Percentiles rank a stretch among this genome's conserved stretches.
Conservation (phyloP, 2,113 vertebrate species). For the Cyprinodon brontotheroides region DNA sequence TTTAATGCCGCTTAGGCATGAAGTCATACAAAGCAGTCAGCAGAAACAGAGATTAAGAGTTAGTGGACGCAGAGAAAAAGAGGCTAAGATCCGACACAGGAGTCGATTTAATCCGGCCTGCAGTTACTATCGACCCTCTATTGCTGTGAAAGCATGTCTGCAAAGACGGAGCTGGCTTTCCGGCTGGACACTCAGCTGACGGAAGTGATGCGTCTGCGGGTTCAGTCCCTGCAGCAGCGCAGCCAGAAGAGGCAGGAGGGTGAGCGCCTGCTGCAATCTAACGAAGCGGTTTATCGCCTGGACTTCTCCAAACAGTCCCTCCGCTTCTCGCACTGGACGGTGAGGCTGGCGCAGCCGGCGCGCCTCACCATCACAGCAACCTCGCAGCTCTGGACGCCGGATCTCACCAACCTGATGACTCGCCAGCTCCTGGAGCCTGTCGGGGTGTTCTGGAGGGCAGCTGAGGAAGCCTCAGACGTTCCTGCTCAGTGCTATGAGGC, state of each 20-base stretch:
- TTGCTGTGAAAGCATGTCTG: conserved; percentile 43
- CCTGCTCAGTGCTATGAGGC: conserved; percentile 84
- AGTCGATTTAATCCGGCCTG: conserved; percentile 14
- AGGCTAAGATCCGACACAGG: conserved; percentile 10
- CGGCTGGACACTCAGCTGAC: conserved; percentile 82
- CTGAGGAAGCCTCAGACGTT: neutral
- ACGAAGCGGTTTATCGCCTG: conserved; percentile 86
- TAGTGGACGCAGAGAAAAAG: neutral
- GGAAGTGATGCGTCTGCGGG: conserved; percentile 85
- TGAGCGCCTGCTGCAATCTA: conserved; percentile 83
- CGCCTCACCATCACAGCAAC: conserved; percentile 86
- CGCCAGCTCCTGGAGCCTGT: conserved; percentile 90
- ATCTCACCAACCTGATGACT: conserved; percentile 93
- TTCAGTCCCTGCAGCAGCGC: conserved; percentile 87
- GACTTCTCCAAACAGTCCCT: conserved; percentile 86
- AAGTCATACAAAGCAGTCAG: conserved; percentile 5
- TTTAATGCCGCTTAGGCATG: neutral
- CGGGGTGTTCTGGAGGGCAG: conserved; percentile 86
- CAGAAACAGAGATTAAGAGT: conserved; percentile 19
- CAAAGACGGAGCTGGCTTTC: conserved; percentile 79
- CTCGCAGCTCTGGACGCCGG: conserved; percentile 94
- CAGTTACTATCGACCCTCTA: conserved; percentile 15
- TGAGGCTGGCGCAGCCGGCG: conserved; percentile 76
- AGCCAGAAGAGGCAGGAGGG: conserved; percentile 86
- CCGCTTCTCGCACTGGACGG: conserved; percentile 82